Evolutionary conservation across 2,797 vertebrate genomes (phyloP).

Genomic region (Acanthurus lineatus): DNA sequence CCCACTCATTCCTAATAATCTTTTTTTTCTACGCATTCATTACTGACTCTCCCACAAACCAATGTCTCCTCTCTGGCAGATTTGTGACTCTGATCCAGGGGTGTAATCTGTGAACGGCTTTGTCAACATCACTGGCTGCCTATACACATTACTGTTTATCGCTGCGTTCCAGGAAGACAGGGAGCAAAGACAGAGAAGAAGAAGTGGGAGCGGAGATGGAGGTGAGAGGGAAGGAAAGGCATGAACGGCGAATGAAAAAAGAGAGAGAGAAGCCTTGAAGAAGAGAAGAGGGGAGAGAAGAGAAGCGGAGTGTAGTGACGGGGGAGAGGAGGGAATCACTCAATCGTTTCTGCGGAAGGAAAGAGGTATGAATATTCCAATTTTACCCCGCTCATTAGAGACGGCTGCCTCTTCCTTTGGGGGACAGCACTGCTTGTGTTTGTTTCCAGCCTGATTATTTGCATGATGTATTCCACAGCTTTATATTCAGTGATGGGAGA

Average conservation of each 20-base stretch:
- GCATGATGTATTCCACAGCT: conserved; percentile 83
- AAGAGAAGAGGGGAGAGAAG: conserved; percentile 2
- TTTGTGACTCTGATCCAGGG: conserved; percentile 70
- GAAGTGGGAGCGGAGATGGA: conserved; percentile 47
- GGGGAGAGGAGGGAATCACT: conserved; percentile 55
- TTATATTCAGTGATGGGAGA: conserved; percentile 78
- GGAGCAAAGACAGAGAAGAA: conserved; percentile 3
- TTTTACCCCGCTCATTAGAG: conserved; percentile 83
- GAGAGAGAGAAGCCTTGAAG: conserved; percentile 21
- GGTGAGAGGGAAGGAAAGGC: conserved; percentile 51
- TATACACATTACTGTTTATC: conserved; percentile 67
- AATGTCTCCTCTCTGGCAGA: conserved; percentile 66
- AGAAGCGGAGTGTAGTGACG: conserved; percentile 13
- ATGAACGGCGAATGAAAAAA: conserved; percentile 35
- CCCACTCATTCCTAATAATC: conserved; percentile 45
- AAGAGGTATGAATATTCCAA: conserved; percentile 83
- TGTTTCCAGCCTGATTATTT: conserved; percentile 85
- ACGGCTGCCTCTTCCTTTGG: conserved; percentile 79
- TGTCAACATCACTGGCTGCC: conserved; percentile 71
- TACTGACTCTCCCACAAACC: conserved; percentile 59
- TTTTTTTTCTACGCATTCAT: conserved; percentile 46
- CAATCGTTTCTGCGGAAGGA: conserved; percentile 61
- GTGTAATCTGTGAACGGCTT: conserved; percentile 67
- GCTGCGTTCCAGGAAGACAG: conserved; percentile 53
- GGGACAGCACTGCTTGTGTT: conserved; percentile 77